A percentile compares a stretch with the other conserved stretches of the same genome.
Conservation (phyloP, 2,797 vertebrate genomes). For the Pseudochirops corinnae region DNA sequence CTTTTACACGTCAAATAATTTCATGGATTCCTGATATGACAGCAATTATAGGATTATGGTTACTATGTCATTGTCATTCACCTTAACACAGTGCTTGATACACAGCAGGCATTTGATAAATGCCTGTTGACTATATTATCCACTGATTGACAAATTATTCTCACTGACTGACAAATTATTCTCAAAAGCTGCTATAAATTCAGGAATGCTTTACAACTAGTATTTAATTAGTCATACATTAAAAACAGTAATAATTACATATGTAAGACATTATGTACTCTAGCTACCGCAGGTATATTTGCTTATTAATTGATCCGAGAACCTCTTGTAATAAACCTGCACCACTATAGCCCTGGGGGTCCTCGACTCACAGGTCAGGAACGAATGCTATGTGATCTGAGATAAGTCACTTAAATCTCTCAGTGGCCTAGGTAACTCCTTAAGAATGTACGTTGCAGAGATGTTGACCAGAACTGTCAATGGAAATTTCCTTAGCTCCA, state of each 20-base stretch:
- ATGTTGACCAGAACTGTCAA: not conserved
- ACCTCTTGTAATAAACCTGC: not conserved
- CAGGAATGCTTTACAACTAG: not conserved
- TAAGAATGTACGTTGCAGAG: not conserved
- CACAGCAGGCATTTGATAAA: not conserved
- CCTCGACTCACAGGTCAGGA: not conserved
- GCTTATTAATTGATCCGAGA: not conserved
- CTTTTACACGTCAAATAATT: no score
- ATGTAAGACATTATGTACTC: not conserved
- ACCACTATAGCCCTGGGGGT: not conserved
- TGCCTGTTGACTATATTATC: not conserved
- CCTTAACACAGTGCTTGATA: not conserved
- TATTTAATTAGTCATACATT: not conserved
- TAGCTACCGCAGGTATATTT: not conserved
- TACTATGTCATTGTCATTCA: not conserved
- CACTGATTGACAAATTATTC: not conserved
- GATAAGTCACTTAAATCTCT: not conserved
- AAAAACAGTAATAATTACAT: not conserved
- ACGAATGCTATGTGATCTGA: not conserved
- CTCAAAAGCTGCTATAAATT: not conserved
- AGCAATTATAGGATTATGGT: not conserved
- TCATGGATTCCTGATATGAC: not conserved
- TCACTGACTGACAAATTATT: not conserved
- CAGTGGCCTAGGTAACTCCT: not conserved
- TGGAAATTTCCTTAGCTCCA: not conserved